These are phyloP conservation scores for Homarus gammarus DNA, from an alignment of 2,888 invertebrate genomes.

Conservation along the genomic window DNA sequence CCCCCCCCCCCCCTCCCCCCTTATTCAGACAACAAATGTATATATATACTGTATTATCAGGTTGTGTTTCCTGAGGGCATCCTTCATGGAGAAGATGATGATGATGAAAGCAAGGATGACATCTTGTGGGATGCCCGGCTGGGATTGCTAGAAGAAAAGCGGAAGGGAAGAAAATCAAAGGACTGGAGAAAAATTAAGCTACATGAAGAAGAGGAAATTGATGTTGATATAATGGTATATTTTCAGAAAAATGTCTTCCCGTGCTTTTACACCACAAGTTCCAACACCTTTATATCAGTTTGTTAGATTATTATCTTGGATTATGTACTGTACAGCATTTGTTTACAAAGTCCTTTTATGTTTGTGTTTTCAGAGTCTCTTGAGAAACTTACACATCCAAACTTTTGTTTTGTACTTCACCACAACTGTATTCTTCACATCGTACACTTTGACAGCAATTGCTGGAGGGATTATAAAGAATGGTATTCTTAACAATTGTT, in stretches of 20 bases:
- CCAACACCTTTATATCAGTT: too few species aligned
- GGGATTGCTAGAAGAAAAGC: slow-evolving; percentile 32
- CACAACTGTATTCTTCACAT: too few species aligned
- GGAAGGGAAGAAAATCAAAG: slow-evolving; percentile 32
- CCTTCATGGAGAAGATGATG: slow-evolving; percentile 38
- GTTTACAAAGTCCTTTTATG: too few species aligned
- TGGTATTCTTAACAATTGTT: too few species aligned
- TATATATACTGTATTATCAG: neutral
- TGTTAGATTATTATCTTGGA: too few species aligned
- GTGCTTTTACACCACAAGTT: too few species aligned
- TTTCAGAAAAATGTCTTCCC: neutral
- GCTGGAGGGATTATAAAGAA: too few species aligned
- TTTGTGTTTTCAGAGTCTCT: too few species aligned
- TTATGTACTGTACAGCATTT: too few species aligned
- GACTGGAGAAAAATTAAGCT: slow-evolving; percentile 28
- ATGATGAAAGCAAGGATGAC: slow-evolving; percentile 27
- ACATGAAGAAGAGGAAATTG: slow-evolving; percentile 40
- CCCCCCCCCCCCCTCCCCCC: neutral
- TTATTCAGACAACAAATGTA: neutral
- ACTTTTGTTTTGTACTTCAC: too few species aligned
- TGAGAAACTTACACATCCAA: too few species aligned
- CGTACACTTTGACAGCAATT: too few species aligned
- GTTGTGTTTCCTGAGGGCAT: slow-evolving; percentile 53
- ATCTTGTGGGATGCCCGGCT: neutral
- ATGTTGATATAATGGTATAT: slow-evolving; percentile 22